These are phyloP conservation scores for Gouania willdenowi DNA, from an alignment of 2,797 vertebrate species.

Conservation along the genomic window DNA sequence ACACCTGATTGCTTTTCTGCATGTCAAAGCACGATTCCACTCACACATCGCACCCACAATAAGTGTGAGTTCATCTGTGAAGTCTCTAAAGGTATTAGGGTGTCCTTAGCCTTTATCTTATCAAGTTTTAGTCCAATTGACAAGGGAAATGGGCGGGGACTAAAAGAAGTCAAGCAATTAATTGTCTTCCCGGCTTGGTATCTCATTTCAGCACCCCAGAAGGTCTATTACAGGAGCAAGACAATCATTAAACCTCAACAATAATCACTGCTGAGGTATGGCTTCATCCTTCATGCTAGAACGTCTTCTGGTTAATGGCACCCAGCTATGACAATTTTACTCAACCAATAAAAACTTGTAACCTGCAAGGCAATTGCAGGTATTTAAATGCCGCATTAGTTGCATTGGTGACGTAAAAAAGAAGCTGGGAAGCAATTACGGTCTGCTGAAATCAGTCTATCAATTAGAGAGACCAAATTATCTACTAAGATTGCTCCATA, in stretches of 20 bases:
- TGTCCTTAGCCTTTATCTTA: constrained; percentile 71
- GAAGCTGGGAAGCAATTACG: constrained; percentile 32
- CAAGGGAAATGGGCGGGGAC: constrained; percentile 56
- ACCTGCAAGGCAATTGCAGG: constrained; percentile 41
- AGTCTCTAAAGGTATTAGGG: constrained; percentile 62
- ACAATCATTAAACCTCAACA: constrained; percentile 78
- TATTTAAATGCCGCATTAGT: constrained; percentile 42
- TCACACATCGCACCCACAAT: constrained; percentile 44
- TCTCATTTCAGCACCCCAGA: constrained; percentile 78
- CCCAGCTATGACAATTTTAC: constrained; percentile 52
- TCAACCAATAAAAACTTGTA: constrained; percentile 55
- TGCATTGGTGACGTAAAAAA: constrained; percentile 36
- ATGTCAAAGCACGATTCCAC: constrained; percentile 4
- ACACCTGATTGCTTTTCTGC: background rate
- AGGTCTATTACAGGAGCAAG: constrained; percentile 78
- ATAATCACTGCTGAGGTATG: constrained; percentile 77
- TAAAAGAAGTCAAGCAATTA: constrained; percentile 79
- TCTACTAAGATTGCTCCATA: constrained; percentile 11
- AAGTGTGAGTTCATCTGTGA: constrained; percentile 39
- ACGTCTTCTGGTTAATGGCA: constrained; percentile 54
- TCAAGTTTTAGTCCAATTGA: constrained; percentile 68
- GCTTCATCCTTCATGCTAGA: constrained; percentile 58
- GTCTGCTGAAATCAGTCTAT: constrained; percentile 16
- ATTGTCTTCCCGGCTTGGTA: constrained; percentile 78
- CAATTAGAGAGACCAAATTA: constrained; percentile 33